These are phyloP conservation scores for Craniophora ligustri DNA, from an alignment of 2,888 invertebrate genomes.

Conservation along the genomic window DNA sequence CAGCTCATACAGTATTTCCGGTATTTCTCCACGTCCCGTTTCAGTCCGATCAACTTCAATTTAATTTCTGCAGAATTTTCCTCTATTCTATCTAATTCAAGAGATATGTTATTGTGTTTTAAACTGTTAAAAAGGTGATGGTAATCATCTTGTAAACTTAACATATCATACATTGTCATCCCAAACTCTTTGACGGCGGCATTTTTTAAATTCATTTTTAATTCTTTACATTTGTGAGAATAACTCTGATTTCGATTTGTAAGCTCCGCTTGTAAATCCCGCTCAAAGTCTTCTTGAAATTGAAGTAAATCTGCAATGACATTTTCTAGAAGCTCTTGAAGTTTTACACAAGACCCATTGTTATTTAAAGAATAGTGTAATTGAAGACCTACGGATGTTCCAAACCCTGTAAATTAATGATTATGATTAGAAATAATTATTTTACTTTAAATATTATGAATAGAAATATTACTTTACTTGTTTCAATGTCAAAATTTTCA, in stretches of 20 bases:
- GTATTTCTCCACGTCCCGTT: slow-evolving; percentile 47
- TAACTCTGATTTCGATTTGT: slow-evolving; percentile 26
- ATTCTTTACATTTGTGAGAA: slow-evolving; percentile 30
- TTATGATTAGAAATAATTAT: neutral
- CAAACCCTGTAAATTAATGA: slow-evolving; percentile 16
- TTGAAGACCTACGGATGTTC: neutral
- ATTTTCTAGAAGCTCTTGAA: slow-evolving; percentile 48
- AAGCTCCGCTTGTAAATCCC: slow-evolving; percentile 12
- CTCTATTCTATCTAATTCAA: slow-evolving; percentile 1
- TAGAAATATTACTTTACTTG: slow-evolving; percentile 20
- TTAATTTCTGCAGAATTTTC: slow-evolving; percentile 16
- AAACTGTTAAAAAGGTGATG: slow-evolving; percentile 52
- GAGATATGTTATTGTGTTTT: slow-evolving; percentile 1
- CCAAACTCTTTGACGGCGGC: slow-evolving; percentile 60
- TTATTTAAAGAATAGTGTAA: slow-evolving; percentile 11
- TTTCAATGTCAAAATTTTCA: neutral
- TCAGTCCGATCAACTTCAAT: slow-evolving; percentile 32
- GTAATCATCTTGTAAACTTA: slow-evolving; percentile 65
- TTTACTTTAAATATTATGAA: neutral
- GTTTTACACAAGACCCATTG: slow-evolving; percentile 51
- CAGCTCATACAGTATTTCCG: slow-evolving; percentile 56
- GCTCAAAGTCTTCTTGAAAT: slow-evolving; percentile 18
- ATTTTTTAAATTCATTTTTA: slow-evolving; percentile 56
- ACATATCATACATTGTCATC: slow-evolving; percentile 63
- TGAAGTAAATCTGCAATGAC: slow-evolving; percentile 43